Conservation (phyloP, 2,797 vertebrate genomes). For the Naso thynnoides region DNA sequence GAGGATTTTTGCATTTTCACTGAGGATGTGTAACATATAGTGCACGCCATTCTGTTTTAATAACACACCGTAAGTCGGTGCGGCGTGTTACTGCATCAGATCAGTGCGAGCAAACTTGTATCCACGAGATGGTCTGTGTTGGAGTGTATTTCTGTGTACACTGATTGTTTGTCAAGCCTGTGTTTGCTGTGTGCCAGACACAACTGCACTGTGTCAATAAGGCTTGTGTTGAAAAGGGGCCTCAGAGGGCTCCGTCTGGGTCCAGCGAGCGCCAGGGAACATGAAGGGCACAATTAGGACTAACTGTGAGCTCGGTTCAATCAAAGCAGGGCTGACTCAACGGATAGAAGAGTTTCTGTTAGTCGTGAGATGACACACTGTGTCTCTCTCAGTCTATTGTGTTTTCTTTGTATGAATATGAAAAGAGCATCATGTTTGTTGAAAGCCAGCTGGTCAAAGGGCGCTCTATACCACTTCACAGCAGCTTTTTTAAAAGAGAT, state of each 20-base stretch:
- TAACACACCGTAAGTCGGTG: neutral
- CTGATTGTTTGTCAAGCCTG: slow-evolving; percentile 29
- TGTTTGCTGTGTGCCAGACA: slow-evolving; percentile 49
- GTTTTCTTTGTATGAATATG: slow-evolving; percentile 26
- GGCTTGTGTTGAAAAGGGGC: slow-evolving; percentile 49
- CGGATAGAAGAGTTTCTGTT: slow-evolving; percentile 25
- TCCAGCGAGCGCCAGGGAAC: slow-evolving; percentile 57
- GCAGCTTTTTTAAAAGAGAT: slow-evolving; percentile 3
- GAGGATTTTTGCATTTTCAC: neutral
- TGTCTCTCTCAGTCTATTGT: slow-evolving; percentile 21
- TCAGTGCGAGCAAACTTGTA: neutral
- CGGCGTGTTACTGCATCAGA: neutral
- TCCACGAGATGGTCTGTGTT: neutral
- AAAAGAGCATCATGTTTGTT: slow-evolving; percentile 24
- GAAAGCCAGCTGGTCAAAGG: slow-evolving; percentile 13
- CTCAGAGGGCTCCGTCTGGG: slow-evolving; percentile 25
- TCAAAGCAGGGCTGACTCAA: slow-evolving; percentile 43
- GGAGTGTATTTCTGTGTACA: slow-evolving; percentile 11
- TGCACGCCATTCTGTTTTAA: neutral
- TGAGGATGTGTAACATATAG: neutral
- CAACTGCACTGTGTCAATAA: slow-evolving; percentile 54
- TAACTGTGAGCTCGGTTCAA: slow-evolving; percentile 60
- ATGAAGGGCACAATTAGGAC: slow-evolving; percentile 64
- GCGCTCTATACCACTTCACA: slow-evolving; percentile 5
- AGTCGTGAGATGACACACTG: slow-evolving; percentile 12